Percentiles rank a stretch among this genome's conserved stretches.
These are phyloP conservation scores for Hetaerina americana DNA, from an alignment of 1,140 invertebrate genomes.

Conservation along the genomic window DNA sequence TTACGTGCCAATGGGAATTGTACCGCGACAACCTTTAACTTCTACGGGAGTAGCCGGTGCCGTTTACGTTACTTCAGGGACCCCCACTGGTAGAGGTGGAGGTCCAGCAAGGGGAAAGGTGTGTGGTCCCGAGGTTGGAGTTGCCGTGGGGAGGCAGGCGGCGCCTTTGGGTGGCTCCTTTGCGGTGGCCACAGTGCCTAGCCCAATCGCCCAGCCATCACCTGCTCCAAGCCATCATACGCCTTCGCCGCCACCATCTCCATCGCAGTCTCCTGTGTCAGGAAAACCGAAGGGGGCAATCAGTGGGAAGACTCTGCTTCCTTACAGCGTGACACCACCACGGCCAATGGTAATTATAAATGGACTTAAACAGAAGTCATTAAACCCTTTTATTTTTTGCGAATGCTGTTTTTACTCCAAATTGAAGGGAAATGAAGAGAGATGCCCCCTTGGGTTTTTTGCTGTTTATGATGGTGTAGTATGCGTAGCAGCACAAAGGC, in stretches of 20 bases:
- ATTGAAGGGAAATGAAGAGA: too few species aligned
- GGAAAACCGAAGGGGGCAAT: conserved; percentile 27
- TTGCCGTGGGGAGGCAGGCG: not conserved
- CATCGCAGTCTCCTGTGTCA: conserved; percentile 20
- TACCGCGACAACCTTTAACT: not conserved
- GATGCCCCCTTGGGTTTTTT: too few species aligned
- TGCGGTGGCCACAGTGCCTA: not conserved
- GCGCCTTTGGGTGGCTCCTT: not conserved
- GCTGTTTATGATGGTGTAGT: too few species aligned
- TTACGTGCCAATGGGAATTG: not conserved
- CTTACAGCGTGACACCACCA: conserved; percentile 78
- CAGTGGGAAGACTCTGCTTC: conserved; percentile 58
- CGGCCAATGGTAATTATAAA: conserved; percentile 41
- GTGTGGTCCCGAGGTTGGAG: not conserved
- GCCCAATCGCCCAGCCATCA: not conserved
- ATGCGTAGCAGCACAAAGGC: too few species aligned
- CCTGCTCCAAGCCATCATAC: not conserved
- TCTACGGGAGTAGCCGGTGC: not conserved
- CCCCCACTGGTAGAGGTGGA: conserved; percentile 14
- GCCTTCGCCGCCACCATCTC: conserved; percentile 25
- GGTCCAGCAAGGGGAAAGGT: conserved; percentile 2
- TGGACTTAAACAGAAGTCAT: too few species aligned
- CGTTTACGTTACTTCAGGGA: conserved; percentile 5
- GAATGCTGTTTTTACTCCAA: too few species aligned
- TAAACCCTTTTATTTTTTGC: too few species aligned